Base-by-base conservation (phyloP, 2,888 invertebrate genomes). In the Acleris emargana region DNA sequence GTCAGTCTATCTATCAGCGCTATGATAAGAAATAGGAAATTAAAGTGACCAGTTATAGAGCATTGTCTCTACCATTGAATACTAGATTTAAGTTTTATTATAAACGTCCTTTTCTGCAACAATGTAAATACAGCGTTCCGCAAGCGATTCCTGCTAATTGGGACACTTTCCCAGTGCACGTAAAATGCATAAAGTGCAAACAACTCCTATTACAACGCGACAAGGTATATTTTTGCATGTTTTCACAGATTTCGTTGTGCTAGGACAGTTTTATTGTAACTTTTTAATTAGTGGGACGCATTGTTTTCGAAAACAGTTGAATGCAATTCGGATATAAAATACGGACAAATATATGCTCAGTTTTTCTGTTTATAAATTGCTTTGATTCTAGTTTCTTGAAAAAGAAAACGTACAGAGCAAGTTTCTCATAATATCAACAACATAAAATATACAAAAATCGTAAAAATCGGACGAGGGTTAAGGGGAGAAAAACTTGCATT, bases 211-310 rank as follows among this genome's bases (percentile, higher is more conserved):
- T 11, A 1, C 22, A n/a, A 43, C 11, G 54, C 16, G 3, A 22
- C 16, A 55, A 22, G 22, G 18, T 11, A 6, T 1, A 55, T 42
- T 17, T 43, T 55, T 16, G 20, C 42, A 42, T n/a, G 42, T 20
- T 18, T 13, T 20, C 6, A 11, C 7, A n/a, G 22, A 7, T 42
- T 22, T 22, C 42, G 9, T 59, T 22, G 50, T 38, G 28, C 53
- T 42, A 58, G 54, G 63, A 64, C 45, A 68, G 22, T 58, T 75
- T 76, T 72, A 72, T 73, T 74, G 72, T 73, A 75, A 76, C 70
- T 79, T 82, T 81, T 81, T 76, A 81, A 81, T 81, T 77, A 76
- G 71, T 72, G 69, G 69, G 72, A 73, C 71, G 70, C 66, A 74
- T 80, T 77, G 76, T 80, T 72, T 72, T 61, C 18, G 47, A 52